Base-by-base conservation (phyloP, 2,797 vertebrate genomes). In the Dendrocincla tyrannina region DNA sequence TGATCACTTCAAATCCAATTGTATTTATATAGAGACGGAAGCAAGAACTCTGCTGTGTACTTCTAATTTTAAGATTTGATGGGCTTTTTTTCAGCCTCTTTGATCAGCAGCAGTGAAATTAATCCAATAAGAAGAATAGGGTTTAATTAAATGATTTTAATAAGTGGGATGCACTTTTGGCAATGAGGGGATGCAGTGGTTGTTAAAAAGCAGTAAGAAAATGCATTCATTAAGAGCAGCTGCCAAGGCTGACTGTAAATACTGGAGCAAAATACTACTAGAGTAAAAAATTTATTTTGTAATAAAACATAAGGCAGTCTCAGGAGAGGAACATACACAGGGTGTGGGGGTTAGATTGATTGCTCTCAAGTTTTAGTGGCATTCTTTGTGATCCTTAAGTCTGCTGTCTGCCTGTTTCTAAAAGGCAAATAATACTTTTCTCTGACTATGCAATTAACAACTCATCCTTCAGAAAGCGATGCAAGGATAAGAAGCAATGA, bases 141-240 rank as follows among this genome's bases (percentile, higher is more conserved):
- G 17, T 79, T 93, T 91, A 93, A 92, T 95, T 79, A 95, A 86
- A 91, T 62, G 2, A 41, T 88, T 94, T 94, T 55, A 69, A 33
- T 89, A 88, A 88, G 35, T 58, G 37, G 25, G 30, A 85, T 94
- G 58, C 59, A 69, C 25, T 84, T 91, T 62, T 59, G 42, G 68
- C 73, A 91, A 55, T 10, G 7, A 91, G 19, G 35, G 10, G 12
- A 69, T 88, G 42, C 23, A 52, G 39, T 75, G 37, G 15, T 35
- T 92, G 59, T 93, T 90, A 60, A 90, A 73, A 25, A 85, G 63
- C 55, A 55, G 8, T 79, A 81, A 78, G 47, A 84, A 84, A 75
- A 77, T 63, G 13, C 69, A 33, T 72, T 64, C 44, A 3, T 84
- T 22, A 72, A 85, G 46, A 92, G 63, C 52, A 84, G 41, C 76